Conservation (phyloP, 2,888 invertebrate species). For the Agonopterix alstromeriana region DNA sequence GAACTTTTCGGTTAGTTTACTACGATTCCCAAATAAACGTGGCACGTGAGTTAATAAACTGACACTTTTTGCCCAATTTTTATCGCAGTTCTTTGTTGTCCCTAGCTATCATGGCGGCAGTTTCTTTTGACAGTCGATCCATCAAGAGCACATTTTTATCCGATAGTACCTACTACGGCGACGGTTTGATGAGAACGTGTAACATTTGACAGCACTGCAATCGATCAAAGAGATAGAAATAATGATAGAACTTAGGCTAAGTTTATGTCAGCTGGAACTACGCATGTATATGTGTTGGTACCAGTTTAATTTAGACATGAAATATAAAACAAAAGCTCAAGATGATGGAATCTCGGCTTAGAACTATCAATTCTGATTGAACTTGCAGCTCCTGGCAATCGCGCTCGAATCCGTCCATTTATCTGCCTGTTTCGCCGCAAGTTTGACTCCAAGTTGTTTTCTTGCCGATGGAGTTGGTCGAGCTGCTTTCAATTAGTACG, state of each 20-base stretch:
- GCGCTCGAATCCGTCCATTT: slow-evolving; percentile 13
- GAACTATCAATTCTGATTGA: neutral
- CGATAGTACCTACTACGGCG: neutral
- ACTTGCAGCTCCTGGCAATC: slow-evolving; percentile 10
- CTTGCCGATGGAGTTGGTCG: slow-evolving; percentile 10
- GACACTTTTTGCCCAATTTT: slow-evolving; percentile 1
- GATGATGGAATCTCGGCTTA: neutral
- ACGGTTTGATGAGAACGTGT: neutral
- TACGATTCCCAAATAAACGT: neutral
- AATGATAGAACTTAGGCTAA: no score
- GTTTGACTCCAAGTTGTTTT: slow-evolving; percentile 18
- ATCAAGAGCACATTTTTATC: slow-evolving; percentile 1
- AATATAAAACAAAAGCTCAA: no score
- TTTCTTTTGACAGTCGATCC: slow-evolving; percentile 5
- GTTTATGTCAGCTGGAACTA: no score
- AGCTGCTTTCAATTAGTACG: slow-evolving; percentile 29
- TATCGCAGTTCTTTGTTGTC: slow-evolving; percentile 7
- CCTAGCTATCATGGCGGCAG: slow-evolving; percentile 3
- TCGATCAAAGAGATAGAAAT: neutral
- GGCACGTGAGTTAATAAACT: slow-evolving; percentile 5
- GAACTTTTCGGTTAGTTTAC: slow-evolving; percentile 7
- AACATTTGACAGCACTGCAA: neutral
- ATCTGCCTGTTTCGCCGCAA: slow-evolving; percentile 8
- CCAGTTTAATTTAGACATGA: no score
- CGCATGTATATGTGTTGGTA: no score